Conservation (phyloP, 2,888 invertebrate species). For the Caenorhabditis zanzibari region DNA sequence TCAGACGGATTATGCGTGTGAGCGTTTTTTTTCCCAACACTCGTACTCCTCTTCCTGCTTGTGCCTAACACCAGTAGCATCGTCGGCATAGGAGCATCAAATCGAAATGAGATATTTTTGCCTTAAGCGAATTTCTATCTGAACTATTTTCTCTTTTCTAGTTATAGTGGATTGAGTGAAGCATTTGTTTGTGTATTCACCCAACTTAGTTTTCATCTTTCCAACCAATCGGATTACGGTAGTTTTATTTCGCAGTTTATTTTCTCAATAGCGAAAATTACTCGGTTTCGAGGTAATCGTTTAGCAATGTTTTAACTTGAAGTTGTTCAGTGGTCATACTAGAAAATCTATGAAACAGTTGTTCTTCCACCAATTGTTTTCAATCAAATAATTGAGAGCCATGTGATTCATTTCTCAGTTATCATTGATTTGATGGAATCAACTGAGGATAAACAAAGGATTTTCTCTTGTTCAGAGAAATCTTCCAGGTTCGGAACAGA, state of each 20-base stretch:
- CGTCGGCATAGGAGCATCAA: conserved; percentile 47
- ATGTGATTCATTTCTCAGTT: neutral
- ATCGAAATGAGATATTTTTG: conserved; percentile 61
- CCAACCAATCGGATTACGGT: neutral
- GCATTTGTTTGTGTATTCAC: conserved; percentile 1
- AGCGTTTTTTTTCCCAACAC: conserved; percentile 31
- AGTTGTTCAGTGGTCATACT: neutral
- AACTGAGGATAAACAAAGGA: no score
- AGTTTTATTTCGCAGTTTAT: neutral
- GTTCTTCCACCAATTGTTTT: neutral
- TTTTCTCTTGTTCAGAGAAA: no score
- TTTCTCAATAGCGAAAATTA: no score
- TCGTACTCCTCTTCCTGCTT: conserved; percentile 20
- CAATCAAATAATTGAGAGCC: conserved; percentile 4
- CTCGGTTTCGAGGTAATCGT: no score
- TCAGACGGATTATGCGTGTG: conserved; percentile 51
- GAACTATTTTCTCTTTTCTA: conserved; percentile 27
- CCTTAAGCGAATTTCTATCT: conserved; percentile 55
- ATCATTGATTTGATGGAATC: no score
- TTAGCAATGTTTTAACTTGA: no score
- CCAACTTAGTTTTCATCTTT: conserved; percentile 11
- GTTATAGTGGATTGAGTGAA: neutral
- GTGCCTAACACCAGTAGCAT: conserved; percentile 29
- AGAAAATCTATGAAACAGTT: neutral
- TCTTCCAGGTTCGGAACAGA: no score